Evolutionary conservation across 2,797 vertebrate genomes (phyloP).

Genomic region (Enteromius viviparus): DNA sequence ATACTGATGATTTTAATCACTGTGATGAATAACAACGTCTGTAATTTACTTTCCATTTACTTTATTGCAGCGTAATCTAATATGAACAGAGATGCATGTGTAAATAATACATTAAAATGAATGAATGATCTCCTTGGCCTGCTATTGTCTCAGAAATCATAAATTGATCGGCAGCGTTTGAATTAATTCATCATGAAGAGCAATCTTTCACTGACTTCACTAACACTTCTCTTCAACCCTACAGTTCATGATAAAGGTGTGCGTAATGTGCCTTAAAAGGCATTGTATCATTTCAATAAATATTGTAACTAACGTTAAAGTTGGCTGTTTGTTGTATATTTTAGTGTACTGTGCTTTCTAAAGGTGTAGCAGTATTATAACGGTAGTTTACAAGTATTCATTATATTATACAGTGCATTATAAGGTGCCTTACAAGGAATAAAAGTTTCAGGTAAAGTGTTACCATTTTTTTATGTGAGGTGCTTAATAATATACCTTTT

Average conservation of each 20-base stretch:
- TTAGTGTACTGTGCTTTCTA: neutral
- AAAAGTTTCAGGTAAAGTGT: neutral
- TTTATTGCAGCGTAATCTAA: neutral
- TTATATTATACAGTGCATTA: neutral
- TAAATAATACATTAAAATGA: too few relatives aligned
- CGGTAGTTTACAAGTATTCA: neutral
- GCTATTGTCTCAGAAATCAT: conserved; percentile 55
- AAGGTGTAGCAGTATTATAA: neutral
- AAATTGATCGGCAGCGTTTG: conserved; percentile 40
- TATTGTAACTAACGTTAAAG: neutral
- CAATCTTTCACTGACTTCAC: neutral
- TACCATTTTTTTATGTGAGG: neutral
- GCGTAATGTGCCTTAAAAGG: neutral
- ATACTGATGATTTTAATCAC: neutral
- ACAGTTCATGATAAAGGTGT: neutral
- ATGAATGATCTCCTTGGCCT: too few relatives aligned
- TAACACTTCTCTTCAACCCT: neutral
- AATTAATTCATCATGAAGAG: neutral
- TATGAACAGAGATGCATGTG: too few relatives aligned
- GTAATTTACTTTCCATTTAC: neutral
- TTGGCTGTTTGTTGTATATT: neutral
- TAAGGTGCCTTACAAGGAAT: neutral
- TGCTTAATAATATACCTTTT: neutral
- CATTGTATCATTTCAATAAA: neutral
- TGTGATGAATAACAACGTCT: neutral